Evolutionary conservation across 2,113 vertebrate species (phyloP).

Genomic region (Cheilinus undulatus): DNA sequence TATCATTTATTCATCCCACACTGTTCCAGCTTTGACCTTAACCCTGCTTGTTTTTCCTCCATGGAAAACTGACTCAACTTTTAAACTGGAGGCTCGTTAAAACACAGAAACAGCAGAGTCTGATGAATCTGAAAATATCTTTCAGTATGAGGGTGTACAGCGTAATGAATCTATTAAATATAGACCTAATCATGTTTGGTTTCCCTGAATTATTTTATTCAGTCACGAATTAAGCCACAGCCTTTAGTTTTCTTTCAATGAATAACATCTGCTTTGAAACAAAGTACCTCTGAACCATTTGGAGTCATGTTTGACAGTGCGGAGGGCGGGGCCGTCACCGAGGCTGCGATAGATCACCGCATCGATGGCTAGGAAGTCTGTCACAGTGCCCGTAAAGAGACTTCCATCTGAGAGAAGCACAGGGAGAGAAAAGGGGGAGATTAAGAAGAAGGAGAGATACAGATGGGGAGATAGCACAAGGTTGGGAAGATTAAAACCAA

Average conservation of each 20-base stretch:
- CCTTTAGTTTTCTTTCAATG: slow-evolving; percentile 7
- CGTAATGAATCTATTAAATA: slow-evolving; percentile 38
- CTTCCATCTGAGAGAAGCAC: slow-evolving; percentile 87
- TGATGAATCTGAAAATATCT: slow-evolving; percentile 60
- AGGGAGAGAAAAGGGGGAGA: slow-evolving; percentile 44
- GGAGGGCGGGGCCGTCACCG: slow-evolving; percentile 91
- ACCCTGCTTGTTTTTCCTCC: slow-evolving; percentile 28
- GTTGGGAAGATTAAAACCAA: slow-evolving; percentile 78
- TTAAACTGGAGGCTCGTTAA: slow-evolving; percentile 31
- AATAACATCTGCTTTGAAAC: slow-evolving; percentile 3
- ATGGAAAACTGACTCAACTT: slow-evolving; percentile 28
- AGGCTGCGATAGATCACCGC: slow-evolving; percentile 98
- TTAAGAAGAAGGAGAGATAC: slow-evolving; percentile 50
- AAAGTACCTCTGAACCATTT: slow-evolving; percentile 97
- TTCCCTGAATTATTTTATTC: slow-evolving; percentile 16
- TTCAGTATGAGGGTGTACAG: slow-evolving; percentile 37
- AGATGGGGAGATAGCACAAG: slow-evolving; percentile 77
- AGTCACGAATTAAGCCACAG: slow-evolving; percentile 4
- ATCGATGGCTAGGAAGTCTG: slow-evolving; percentile 97
- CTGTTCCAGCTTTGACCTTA: slow-evolving; percentile 55
- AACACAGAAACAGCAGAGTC: slow-evolving; percentile 42
- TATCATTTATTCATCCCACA: slow-evolving; percentile 69
- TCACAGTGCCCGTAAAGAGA: slow-evolving; percentile 97
- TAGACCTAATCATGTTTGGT: slow-evolving; percentile 26
- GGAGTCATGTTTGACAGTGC: slow-evolving; percentile 97